Evolutionary conservation across 2,797 vertebrate genomes (phyloP), one percentile per base, ranked within the genome.

Genomic region (Crax fasciolata): DNA sequence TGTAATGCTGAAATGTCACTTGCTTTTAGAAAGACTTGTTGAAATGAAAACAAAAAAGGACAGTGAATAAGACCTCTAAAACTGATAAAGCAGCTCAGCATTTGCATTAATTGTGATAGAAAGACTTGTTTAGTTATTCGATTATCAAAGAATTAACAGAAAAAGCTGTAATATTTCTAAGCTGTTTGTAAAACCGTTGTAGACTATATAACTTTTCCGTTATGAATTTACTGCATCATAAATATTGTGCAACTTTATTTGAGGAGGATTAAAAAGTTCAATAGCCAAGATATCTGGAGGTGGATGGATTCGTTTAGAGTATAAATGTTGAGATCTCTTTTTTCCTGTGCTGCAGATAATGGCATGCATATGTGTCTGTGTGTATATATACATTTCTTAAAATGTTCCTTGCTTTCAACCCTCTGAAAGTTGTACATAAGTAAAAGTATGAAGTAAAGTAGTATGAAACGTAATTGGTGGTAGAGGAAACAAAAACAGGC

Each of bases 11-110:
- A 74, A 55, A 35, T 89, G n/a, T 70, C 43, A 83, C 83, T 96
- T 96, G 28, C 43, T 94, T 88, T 96, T 44, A 81, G 51, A 77
- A 72, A 90, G 85, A 58, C 54, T 77, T 89, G 63, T 84, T 92
- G 66, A 95, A 87, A 58, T 75, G 44, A 59, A 85, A 93, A 79
- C 24, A 61, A 85, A 87, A 87, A 90, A 63, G 54, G 9, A 35
- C 74, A 6, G 49, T 76, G 44, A 92, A 6, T 93, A 86, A 94
- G 62, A 55, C 59, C 39, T 88, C 82, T 88, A 73, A 89, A 93
- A 84, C 44, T 74, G 55, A 38, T 88, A 15, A 9, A 81, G 68
- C 28, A 55, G 84, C 32, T 92, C 62, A 66, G 19, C 46, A 28
- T 84, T 95, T 94, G 73, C 62, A 74, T 93, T 94, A 87, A 48